These are phyloP conservation scores for Halcyon leucocephala DNA, from an alignment of 2,797 vertebrate genomes.

Conservation along the genomic window DNA sequence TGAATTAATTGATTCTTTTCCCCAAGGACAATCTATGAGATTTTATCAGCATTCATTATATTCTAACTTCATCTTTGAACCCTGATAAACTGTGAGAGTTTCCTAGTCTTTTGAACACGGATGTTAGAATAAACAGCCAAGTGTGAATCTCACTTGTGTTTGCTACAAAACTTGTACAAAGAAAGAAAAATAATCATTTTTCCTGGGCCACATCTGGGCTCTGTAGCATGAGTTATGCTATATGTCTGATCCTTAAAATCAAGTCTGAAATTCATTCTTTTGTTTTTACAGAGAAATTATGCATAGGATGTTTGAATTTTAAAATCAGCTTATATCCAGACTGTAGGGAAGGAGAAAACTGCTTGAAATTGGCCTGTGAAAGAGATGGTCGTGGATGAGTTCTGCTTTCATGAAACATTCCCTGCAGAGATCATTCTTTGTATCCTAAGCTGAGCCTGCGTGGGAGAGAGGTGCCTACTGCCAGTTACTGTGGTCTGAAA, in stretches of 20 bases:
- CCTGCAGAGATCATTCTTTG: background rate
- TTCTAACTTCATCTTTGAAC: background rate
- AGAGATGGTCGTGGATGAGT: background rate
- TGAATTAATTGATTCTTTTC: background rate
- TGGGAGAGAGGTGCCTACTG: background rate
- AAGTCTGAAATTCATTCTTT: background rate
- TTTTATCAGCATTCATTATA: constrained; percentile 30
- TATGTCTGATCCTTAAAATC: background rate
- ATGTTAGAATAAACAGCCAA: background rate
- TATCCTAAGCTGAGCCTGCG: background rate
- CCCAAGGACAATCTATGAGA: background rate
- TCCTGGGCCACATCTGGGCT: background rate
- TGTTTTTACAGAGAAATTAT: constrained; percentile 1
- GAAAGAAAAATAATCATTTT: background rate
- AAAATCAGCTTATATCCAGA: background rate
- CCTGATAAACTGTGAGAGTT: background rate
- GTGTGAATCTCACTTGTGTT: background rate
- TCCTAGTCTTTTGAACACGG: background rate
- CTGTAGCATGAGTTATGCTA: background rate
- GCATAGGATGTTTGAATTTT: background rate
- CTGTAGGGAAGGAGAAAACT: background rate
- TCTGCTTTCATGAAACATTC: constrained; percentile 10
- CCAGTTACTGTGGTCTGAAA: background rate
- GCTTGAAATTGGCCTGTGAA: background rate
- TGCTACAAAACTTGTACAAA: background rate